These are phyloP conservation scores for Stegophylla sp. DNA, from an alignment of 2,888 invertebrate species.

Conservation along the genomic window DNA sequence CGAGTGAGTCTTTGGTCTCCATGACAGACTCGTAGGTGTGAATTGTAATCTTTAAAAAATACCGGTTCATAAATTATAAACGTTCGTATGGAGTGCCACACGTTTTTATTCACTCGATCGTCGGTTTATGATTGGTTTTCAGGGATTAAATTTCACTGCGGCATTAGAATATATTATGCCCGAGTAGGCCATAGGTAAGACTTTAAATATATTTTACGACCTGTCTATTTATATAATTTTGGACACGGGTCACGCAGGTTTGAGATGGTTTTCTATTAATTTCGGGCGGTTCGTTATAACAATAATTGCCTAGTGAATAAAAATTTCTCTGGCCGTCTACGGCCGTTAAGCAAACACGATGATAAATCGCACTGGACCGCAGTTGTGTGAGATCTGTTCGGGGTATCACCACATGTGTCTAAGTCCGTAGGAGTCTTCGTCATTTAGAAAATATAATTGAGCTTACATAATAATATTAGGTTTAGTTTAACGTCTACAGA, in stretches of 20 bases:
- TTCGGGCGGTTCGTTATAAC: background rate
- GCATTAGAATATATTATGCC: background rate
- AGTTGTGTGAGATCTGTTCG: constrained; percentile 9
- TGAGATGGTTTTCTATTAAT: constrained; percentile 30
- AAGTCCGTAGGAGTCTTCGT: background rate
- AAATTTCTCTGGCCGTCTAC: background rate
- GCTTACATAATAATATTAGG: background rate
- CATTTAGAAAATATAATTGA: constrained; percentile 22
- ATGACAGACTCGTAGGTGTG: constrained; percentile 44
- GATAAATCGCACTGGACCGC: constrained; percentile 21
- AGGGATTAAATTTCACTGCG: constrained; percentile 44
- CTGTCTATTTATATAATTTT: background rate
- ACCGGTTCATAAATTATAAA: constrained; percentile 39
- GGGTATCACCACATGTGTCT: constrained; percentile 40
- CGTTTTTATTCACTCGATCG: constrained; percentile 30
- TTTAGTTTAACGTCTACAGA: background rate
- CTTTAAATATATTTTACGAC: background rate
- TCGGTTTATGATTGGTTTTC: constrained; percentile 45
- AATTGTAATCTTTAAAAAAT: constrained; percentile 51
- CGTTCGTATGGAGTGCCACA: constrained; percentile 2
- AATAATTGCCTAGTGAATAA: constrained; percentile 13
- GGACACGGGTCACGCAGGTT: constrained; percentile 26
- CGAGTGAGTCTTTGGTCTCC: constrained; percentile 35
- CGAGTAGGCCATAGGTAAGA: background rate
- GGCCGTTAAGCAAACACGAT: constrained; percentile 35